Conservation (phyloP, 2,888 invertebrate species). For the Carcina quercana region DNA sequence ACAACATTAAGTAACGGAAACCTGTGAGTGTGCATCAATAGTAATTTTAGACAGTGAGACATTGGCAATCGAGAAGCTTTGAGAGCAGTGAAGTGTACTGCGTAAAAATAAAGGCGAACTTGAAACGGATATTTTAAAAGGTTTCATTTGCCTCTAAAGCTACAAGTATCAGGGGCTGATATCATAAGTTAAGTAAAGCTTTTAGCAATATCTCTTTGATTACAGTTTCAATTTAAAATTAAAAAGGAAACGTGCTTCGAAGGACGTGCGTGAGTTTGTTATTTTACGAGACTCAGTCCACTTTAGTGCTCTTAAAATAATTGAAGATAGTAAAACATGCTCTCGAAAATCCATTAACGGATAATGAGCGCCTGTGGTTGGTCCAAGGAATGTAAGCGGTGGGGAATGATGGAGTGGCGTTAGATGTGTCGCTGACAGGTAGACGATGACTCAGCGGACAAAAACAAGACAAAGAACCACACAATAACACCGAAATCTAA, state of each 20-base stretch:
- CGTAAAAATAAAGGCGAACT: slow-evolving; percentile 7
- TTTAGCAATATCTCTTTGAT: slow-evolving; percentile 28
- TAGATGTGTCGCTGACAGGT: slow-evolving; percentile 58
- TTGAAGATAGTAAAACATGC: slow-evolving; percentile 38
- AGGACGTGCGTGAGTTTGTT: slow-evolving; percentile 18
- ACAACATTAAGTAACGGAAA: slow-evolving; percentile 59
- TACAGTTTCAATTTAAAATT: slow-evolving; percentile 2
- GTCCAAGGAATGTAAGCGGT: slow-evolving; percentile 47
- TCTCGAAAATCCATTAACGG: slow-evolving; percentile 56
- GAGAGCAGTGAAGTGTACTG: slow-evolving; percentile 39
- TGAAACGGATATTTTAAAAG: slow-evolving; percentile 25
- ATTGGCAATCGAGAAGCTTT: slow-evolving; percentile 32
- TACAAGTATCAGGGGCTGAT: slow-evolving; percentile 26
- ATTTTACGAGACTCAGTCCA: slow-evolving; percentile 28
- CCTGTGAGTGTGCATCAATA: slow-evolving; percentile 43
- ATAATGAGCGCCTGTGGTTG: slow-evolving; percentile 42
- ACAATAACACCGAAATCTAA: slow-evolving; percentile 26
- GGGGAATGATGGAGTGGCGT: slow-evolving; percentile 53
- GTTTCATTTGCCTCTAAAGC: slow-evolving; percentile 21
- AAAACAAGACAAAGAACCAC: no score
- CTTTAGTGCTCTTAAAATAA: slow-evolving; percentile 36
- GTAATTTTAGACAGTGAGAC: slow-evolving; percentile 49
- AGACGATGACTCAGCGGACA: slow-evolving; percentile 56
- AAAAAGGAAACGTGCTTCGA: slow-evolving; percentile 2
- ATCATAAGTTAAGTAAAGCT: slow-evolving; percentile 26